These are phyloP conservation scores for Amiota mariae DNA, from an alignment of 2,888 invertebrate species.

Conservation along the genomic window DNA sequence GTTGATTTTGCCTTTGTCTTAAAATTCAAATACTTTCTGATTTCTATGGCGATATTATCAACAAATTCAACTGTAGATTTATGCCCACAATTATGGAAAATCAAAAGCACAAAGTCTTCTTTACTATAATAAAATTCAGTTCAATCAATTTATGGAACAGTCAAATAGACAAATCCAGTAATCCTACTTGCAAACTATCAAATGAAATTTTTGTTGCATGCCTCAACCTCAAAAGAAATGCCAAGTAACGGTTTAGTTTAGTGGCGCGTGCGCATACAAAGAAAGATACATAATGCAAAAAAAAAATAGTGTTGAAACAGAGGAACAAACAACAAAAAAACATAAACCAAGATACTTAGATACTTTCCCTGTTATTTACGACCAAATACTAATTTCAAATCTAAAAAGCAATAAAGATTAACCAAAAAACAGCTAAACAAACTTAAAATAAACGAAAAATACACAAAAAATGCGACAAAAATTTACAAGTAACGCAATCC, in stretches of 20 bases:
- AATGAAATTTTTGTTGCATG: background rate
- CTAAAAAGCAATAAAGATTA: conserved; percentile 48
- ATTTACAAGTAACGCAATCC: conserved; percentile 32
- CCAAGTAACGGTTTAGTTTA: conserved; percentile 23
- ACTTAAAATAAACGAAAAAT: conserved; percentile 21
- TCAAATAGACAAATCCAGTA: background rate
- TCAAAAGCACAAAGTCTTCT: background rate
- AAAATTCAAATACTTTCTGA: no score
- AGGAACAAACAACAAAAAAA: background rate
- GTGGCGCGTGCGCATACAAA: conserved; percentile 24
- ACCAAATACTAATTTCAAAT: conserved; percentile 49
- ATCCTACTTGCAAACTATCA: background rate
- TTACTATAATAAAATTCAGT: background rate
- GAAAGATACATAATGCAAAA: conserved; percentile 6
- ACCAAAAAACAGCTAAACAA: conserved; percentile 30
- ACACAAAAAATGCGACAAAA: conserved; percentile 28
- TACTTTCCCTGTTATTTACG: conserved; percentile 57
- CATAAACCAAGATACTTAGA: conserved; percentile 38
- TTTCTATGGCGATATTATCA: no score
- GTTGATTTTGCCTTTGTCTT: no score
- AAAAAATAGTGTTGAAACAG: conserved; percentile 6
- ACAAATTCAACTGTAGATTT: background rate
- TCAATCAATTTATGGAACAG: conserved; percentile 2
- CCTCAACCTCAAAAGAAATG: conserved; percentile 8
- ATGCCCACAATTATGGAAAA: background rate